Conservation (phyloP, 2,888 invertebrate species). For the Eustalomyia histrio region DNA sequence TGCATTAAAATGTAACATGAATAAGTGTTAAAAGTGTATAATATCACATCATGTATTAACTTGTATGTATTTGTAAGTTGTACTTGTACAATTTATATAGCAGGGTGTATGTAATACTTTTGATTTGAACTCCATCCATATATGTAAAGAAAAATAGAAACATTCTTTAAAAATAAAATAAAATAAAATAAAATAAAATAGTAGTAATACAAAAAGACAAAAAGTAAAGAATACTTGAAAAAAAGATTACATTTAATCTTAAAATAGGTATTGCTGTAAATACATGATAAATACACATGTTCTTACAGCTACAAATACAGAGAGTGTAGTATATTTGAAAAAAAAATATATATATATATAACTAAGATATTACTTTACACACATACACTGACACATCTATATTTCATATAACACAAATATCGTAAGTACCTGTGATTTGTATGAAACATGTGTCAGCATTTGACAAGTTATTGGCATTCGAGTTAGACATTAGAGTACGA, state of each 20-base stretch:
- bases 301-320: background rate
- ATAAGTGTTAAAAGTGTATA: slow-evolving; percentile 31
- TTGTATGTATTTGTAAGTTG: background rate
- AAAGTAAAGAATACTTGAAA: slow-evolving; percentile 1
- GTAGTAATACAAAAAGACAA: background rate
- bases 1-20: slow-evolving; percentile 26
- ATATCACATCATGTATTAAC: slow-evolving; percentile 31
- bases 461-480: slow-evolving; percentile 53
- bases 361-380: background rate
- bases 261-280: slow-evolving; percentile 19
- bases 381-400: background rate
- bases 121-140: background rate
- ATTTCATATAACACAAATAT: too few species aligned
- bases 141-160: background rate
- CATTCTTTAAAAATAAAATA: too few species aligned
- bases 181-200: too few species aligned
- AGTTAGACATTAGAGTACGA: background rate
- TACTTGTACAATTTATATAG: background rate
- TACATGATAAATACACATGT: slow-evolving; percentile 34
- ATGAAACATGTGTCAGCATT: slow-evolving; percentile 17
- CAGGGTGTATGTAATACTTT: background rate
- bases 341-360: background rate
- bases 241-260: slow-evolving; percentile 7
- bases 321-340: background rate
- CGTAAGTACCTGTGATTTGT: slow-evolving; percentile 5